Conservation (phyloP, 2,797 vertebrate species). For the Podarcis lilfordi region DNA sequence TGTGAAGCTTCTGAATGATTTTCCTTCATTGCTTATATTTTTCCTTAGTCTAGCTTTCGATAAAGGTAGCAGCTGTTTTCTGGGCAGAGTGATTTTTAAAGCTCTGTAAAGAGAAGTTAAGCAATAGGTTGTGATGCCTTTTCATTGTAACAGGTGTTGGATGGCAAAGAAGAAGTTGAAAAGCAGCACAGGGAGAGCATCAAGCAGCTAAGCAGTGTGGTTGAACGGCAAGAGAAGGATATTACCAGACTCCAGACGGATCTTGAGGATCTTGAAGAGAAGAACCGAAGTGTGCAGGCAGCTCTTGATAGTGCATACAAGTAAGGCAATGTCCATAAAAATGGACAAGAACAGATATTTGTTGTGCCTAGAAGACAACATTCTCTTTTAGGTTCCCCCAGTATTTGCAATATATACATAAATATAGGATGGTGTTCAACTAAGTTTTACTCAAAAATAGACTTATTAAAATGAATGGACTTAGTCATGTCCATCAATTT, state of each 20-base stretch:
- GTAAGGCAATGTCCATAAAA: constrained; percentile 74
- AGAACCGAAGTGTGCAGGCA: constrained; percentile 90
- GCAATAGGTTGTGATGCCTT: background rate
- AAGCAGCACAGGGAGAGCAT: constrained; percentile 97
- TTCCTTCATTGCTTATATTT: background rate
- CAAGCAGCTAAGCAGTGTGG: constrained; percentile 89
- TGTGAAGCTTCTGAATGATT: background rate
- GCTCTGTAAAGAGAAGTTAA: background rate
- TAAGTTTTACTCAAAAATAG: no score
- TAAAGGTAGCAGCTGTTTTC: background rate
- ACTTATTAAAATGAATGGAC: no score
- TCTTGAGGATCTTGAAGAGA: constrained; percentile 89
- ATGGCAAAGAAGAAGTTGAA: constrained; percentile 96
- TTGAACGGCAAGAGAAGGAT: constrained; percentile 93
- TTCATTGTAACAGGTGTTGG: constrained; percentile 83
- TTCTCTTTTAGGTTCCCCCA: background rate
- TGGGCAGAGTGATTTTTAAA: background rate
- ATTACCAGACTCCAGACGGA: constrained; percentile 83
- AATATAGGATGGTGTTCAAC: background rate
- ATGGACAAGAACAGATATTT: background rate
- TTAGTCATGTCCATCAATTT: no score
- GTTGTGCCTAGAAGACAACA: background rate
- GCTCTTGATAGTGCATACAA: constrained; percentile 93
- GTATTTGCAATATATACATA: background rate
- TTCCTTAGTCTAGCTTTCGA: background rate